Evolutionary conservation across 2,113 vertebrate species (phyloP).

Genomic region (Odontesthes bonariensis): DNA sequence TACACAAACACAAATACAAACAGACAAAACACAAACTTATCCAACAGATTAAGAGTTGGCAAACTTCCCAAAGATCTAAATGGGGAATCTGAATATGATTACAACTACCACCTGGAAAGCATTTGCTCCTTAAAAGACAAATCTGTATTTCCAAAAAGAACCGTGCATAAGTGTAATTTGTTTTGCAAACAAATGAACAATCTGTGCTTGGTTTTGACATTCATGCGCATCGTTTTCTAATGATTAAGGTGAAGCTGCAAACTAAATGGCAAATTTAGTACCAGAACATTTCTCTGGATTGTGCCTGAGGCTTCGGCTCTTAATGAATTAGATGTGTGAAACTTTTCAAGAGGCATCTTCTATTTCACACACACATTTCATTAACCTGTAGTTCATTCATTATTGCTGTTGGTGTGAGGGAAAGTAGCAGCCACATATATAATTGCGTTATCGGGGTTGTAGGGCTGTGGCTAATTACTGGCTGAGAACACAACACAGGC

Average conservation of each 20-base stretch:
- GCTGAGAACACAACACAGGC: slow-evolving; percentile 66
- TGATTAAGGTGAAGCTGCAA: slow-evolving; percentile 59
- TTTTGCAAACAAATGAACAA: slow-evolving; percentile 59
- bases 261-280: slow-evolving; percentile 47
- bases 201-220: slow-evolving; percentile 48
- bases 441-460: slow-evolving; percentile 73
- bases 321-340: slow-evolving; percentile 70
- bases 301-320: slow-evolving; percentile 44
- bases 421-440: slow-evolving; percentile 68
- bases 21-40: slow-evolving; percentile 57
- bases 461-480: slow-evolving; percentile 78
- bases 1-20: slow-evolving; percentile 52
- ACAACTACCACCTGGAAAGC: slow-evolving; percentile 38
- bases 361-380: slow-evolving; percentile 73
- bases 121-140: slow-evolving; percentile 47
- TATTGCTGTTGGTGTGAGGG: slow-evolving; percentile 65
- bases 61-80: slow-evolving; percentile 43
- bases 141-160: slow-evolving; percentile 38
- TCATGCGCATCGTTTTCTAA: slow-evolving; percentile 57
- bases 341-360: slow-evolving; percentile 64
- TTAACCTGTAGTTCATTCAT: slow-evolving; percentile 79
- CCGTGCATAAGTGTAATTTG: slow-evolving; percentile 38
- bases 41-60: slow-evolving; percentile 61
- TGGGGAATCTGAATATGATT: slow-evolving; percentile 57
- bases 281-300: slow-evolving; percentile 38